Percentiles rank a stretch among this genome's conserved stretches.
These are phyloP conservation scores for Clistopyga incitator DNA, from an alignment of 2,888 invertebrate genomes.

Conservation along the genomic window DNA sequence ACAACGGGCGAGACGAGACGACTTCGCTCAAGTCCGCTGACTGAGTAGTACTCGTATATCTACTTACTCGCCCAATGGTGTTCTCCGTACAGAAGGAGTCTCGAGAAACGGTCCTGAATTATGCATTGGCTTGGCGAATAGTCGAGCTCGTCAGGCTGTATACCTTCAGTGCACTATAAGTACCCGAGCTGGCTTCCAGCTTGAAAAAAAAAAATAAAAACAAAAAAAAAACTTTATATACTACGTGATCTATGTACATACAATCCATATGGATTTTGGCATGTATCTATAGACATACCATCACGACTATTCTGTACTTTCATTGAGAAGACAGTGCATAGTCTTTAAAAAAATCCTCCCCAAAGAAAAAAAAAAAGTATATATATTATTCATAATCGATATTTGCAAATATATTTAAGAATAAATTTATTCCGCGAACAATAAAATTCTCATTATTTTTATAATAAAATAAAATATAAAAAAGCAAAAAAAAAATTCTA, in stretches of 20 bases:
- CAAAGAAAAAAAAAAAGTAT: background rate
- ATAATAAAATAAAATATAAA: too few relatives aligned
- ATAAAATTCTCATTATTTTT: too few relatives aligned
- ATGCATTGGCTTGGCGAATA: constrained; percentile 64
- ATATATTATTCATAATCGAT: background rate
- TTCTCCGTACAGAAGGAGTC: constrained; percentile 46
- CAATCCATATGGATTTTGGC: constrained; percentile 18
- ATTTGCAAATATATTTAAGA: background rate
- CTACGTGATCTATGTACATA: constrained; percentile 23
- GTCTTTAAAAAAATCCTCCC: background rate
- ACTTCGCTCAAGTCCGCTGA: constrained; percentile 55
- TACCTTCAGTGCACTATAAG: constrained; percentile 26
- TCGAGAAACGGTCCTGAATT: constrained; percentile 63
- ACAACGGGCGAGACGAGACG: constrained; percentile 45
- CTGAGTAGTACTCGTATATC: constrained; percentile 63
- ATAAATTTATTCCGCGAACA: too few relatives aligned
- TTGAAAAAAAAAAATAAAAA: too few relatives aligned
- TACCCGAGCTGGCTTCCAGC: constrained; percentile 12
- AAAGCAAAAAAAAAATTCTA: too few relatives aligned
- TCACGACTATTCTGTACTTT: background rate
- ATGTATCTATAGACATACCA: background rate
- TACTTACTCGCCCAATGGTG: constrained; percentile 55
- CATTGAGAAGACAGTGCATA: background rate
- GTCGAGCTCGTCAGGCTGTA: constrained; percentile 47
- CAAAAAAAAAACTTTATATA: constrained; percentile 44